Conservation (phyloP, 2,888 invertebrate species). For the Cryptus viduatorius region DNA sequence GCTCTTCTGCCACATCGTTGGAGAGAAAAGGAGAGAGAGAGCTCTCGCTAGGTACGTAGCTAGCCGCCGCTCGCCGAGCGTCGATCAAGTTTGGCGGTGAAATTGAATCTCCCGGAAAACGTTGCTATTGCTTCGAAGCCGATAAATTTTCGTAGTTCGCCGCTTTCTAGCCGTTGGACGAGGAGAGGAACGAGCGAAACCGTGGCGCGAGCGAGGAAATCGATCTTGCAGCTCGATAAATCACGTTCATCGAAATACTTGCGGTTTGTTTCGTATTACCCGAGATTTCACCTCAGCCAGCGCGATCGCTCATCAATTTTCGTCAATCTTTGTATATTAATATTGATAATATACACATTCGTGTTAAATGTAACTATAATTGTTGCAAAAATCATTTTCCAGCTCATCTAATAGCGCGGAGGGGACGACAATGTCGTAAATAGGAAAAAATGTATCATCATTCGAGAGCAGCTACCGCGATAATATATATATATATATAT, state of each 20-base stretch:
- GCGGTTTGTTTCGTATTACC: slow-evolving; percentile 57
- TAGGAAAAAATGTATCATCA: slow-evolving; percentile 43
- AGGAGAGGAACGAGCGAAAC: neutral
- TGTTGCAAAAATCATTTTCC: neutral
- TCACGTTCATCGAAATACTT: slow-evolving; percentile 56
- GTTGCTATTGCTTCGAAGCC: slow-evolving; percentile 55
- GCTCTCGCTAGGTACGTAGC: neutral
- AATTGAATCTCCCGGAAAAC: slow-evolving; percentile 69
- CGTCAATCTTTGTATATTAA: neutral
- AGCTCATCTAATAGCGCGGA: too few relatives aligned
- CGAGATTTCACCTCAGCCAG: slow-evolving; percentile 7
- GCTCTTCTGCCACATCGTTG: slow-evolving; percentile 34
- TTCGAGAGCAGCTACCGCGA: neutral
- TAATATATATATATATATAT: slow-evolving; percentile 17
- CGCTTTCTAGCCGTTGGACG: slow-evolving; percentile 8
- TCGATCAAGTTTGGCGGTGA: slow-evolving; percentile 69
- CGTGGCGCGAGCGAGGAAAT: slow-evolving; percentile 43
- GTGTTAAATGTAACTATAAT: neutral
- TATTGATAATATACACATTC: neutral
- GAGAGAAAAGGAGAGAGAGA: slow-evolving; percentile 28
- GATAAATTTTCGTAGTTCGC: slow-evolving; percentile 62
- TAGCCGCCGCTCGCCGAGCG: slow-evolving; percentile 50
- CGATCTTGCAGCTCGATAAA: slow-evolving; percentile 59
- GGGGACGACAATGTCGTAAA: slow-evolving; percentile 41
- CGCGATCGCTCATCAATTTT: neutral